Evolutionary conservation across 2,797 vertebrate species (phyloP), one percentile per base, ranked within the genome.

Genomic region (Mormyrops attenuatus): DNA sequence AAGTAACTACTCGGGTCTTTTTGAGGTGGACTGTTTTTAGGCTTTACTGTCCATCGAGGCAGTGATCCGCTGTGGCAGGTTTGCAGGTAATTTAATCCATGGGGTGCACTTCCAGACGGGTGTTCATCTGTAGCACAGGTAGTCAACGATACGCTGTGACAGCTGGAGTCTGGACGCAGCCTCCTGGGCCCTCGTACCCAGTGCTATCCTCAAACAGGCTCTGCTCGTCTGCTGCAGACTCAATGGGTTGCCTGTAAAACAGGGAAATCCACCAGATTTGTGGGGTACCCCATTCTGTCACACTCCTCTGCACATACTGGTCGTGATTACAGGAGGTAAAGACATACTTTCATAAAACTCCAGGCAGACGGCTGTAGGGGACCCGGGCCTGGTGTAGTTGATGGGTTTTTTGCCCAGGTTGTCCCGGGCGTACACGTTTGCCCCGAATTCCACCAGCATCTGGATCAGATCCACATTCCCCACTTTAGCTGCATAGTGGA

Each of bases 391-490:
- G 0, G 96, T 94, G 93, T 98, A 98, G 90, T 98, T 97, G 0
- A 95, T 91, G 0, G 98, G 97, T 6, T 95, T 98, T 84, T 92
- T 96, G 0, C 96, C 97, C 0, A 93, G 88, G 93, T 97, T 98
- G 93, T 99, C 97, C 0, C 95, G 93, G 0, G 96, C 95, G 0
- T 96, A 95, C 49, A 98, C 93, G 0, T 97, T 95, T 15, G 96
- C 98, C 0, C 98, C 98, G 2, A 97, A 99, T 55, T 97, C 95
- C 47, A 98, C 92, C 91, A 99, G 93, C 94, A 98, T 94, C 93
- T 97, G 94, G 0, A 98, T 96, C 93, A 98, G 93, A 57, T 97
- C 97, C 0, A 92, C 94, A 0, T 94, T 96, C 41, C 93, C 92
- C 7, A 93, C 95, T 63, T 96, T 96, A 0, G 97, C 98, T 0